A percentile compares a stretch with the other conserved stretches of the same genome.
These are phyloP conservation scores for Phoebastria nigripes DNA, from an alignment of 2,797 vertebrate genomes.

Conservation along the genomic window DNA sequence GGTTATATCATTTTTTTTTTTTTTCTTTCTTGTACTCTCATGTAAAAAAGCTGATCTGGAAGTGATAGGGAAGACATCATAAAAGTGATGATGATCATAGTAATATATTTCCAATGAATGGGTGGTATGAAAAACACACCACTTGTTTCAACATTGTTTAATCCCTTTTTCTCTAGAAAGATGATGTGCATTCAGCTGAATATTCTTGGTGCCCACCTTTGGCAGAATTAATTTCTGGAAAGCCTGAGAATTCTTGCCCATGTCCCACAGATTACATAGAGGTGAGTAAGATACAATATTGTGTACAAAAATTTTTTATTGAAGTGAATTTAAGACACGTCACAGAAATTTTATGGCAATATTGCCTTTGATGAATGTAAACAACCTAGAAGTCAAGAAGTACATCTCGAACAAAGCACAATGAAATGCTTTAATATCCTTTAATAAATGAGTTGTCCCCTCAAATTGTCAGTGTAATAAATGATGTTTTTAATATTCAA, in stretches of 20 bases:
- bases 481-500: not conserved
- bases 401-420: not conserved
- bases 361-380: not conserved
- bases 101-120: not conserved
- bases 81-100: not conserved
- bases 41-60: not conserved
- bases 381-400: not conserved
- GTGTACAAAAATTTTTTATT: not conserved
- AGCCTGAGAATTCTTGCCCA: conserved; percentile 80
- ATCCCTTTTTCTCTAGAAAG: conserved; percentile 64
- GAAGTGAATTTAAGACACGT: not conserved
- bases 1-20: not conserved
- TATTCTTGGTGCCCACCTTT: conserved; percentile 77
- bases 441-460: not conserved
- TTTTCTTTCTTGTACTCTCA: not conserved
- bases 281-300: conserved; percentile 41
- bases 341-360: not conserved
- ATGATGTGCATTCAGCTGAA: conserved; percentile 70
- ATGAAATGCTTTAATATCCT: not conserved
- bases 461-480: not conserved
- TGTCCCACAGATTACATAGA: conserved; percentile 82
- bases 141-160: not conserved
- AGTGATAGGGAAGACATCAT: not conserved
- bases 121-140: not conserved
- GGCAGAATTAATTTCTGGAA: conserved; percentile 81